phyloP scores from a whole-genome alignment of 2,113 vertebrate genomes.

The Grus americana region DNA sequence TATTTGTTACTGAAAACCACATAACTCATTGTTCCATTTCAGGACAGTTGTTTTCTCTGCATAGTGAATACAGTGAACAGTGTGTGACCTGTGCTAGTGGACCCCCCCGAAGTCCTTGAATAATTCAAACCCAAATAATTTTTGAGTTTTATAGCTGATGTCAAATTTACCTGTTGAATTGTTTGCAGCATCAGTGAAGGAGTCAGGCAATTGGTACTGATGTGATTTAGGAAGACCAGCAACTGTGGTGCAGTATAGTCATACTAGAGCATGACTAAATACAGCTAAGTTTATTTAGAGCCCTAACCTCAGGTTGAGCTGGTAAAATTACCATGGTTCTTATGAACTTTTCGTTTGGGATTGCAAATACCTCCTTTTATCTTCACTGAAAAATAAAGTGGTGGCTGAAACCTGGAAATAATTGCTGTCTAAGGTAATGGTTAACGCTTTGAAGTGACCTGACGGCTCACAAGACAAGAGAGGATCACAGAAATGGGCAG shows the following conservation, averaged over 20 bases:
- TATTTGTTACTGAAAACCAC: not conserved
- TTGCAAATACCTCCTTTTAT: not conserved
- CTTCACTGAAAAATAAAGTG: not conserved
- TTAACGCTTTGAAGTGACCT: not conserved
- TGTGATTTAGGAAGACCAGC: not conserved
- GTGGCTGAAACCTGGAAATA: not conserved
- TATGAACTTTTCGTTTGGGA: not conserved
- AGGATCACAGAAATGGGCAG: not conserved
- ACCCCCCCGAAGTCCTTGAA: not conserved
- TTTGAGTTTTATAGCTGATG: not conserved
- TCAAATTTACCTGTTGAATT: not conserved
- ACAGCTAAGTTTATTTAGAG: not conserved
- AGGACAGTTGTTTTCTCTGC: not conserved
- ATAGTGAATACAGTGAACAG: not conserved
- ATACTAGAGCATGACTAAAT: not conserved
- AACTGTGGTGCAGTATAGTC: not conserved
- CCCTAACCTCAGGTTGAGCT: not conserved
- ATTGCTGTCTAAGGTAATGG: not conserved
- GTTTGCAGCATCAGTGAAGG: not conserved
- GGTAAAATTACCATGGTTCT: not conserved
- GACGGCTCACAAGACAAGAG: not conserved
- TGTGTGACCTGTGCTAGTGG: not conserved
- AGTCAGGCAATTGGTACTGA: not conserved
- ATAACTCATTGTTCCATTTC: not conserved
- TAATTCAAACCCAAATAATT: not conserved